Evolutionary conservation across 2,113 vertebrate species (phyloP), one percentile per base, ranked within the genome.

Genomic region (Martes martes): DNA sequence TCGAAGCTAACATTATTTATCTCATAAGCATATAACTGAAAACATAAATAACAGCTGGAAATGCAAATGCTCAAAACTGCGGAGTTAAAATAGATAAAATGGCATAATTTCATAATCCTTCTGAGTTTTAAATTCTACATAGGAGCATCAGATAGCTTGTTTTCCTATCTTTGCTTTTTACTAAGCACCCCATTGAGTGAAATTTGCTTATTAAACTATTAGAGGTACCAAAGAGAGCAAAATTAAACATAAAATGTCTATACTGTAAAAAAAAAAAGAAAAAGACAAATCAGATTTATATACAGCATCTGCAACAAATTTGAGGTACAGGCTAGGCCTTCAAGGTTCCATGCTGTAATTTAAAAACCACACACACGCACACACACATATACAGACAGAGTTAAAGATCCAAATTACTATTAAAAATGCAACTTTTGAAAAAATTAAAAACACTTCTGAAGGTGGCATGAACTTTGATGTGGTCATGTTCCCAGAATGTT

Each of bases 301-400:
- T 59, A 21, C 95, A 97, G 97, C 94, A 98, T 98, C 74, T 97
- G 97, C 74, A 98, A 96, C 80, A 97, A 93, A 97, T 98, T 88
- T 98, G 95, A 81, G 97, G 96, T 96, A 23, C 24, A 81, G 95
- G 91, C 82, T 96, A 86, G 95, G 94, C 89, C 96, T 97, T 97
- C 97, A 97, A 26, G 97, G 97, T 98, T 98, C 97, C 94, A 97
- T 97, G 97, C 93, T 97, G 0, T 98, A 98, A 98, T 98, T 98
- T 98, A 95, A 97, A 99, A 98, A 97, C 97, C 98, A 98, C 98
- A 98, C 96, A 91, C n/a, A 21, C 52, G n/a, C 26, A 26, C 82
- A 78, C 16, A 45, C 61, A 36, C 15, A 55, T 7, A 71, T 28
- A 74, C 87, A 63, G 23, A n/a, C 73, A 52, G 93, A 0, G 94